These are phyloP conservation scores for Cephus rjabovi DNA, from an alignment of 2,888 invertebrate species.

Conservation along the genomic window DNA sequence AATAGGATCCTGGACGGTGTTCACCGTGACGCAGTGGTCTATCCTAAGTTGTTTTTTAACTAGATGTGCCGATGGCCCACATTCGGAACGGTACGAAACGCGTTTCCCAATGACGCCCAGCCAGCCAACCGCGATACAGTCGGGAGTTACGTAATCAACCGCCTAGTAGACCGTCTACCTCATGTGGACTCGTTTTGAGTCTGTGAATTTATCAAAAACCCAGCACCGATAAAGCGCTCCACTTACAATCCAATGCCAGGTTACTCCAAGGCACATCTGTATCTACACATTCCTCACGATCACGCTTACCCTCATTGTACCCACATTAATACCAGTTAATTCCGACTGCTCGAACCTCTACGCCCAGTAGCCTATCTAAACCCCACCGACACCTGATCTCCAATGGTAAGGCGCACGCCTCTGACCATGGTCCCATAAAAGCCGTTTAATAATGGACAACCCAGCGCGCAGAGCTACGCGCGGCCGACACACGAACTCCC, in stretches of 20 bases:
- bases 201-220: background rate
- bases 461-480: conserved; percentile 18
- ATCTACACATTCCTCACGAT: background rate
- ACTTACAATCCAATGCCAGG: background rate
- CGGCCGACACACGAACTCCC: background rate
- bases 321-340: background rate
- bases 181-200: background rate
- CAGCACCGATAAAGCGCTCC: background rate
- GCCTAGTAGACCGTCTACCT: background rate
- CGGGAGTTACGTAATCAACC: conserved; percentile 26
- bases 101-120: conserved; percentile 39
- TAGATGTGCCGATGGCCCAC: conserved; percentile 49
- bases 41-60: conserved; percentile 37
- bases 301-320: background rate
- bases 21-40: background rate
- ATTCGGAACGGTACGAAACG: conserved; percentile 42
- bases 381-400: conserved; percentile 37
- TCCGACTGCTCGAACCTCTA: background rate
- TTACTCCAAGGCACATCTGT: background rate
- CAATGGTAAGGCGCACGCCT: conserved; percentile 31
- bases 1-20: background rate
- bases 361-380: background rate
- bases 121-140: conserved; percentile 27
- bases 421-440: conserved; percentile 29
- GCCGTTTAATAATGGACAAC: conserved; percentile 40